A percentile compares a stretch with the other conserved stretches of the same genome.
These are phyloP conservation scores for Liolophura sinensis DNA, from an alignment of 1,140 invertebrate species.

Conservation along the genomic window DNA sequence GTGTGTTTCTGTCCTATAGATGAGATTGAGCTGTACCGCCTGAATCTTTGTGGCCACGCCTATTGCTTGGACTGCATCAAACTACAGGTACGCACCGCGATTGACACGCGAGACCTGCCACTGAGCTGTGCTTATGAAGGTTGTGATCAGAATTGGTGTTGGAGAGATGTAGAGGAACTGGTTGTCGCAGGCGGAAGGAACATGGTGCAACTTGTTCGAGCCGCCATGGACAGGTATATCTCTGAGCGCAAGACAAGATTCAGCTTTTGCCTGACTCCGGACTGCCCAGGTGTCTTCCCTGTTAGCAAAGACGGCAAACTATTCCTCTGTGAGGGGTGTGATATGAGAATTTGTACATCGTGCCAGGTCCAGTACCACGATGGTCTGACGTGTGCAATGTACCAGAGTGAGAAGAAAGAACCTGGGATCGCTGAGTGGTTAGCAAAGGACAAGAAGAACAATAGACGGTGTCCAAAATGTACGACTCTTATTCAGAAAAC, in stretches of 20 bases:
- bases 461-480: slow-evolving; percentile 41
- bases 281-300: slow-evolving; percentile 40
- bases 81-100: slow-evolving; percentile 20
- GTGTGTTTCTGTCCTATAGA: slow-evolving; percentile 41
- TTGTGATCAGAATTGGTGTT: slow-evolving; percentile 29
- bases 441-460: slow-evolving; percentile 13
- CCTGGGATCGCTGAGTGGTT: slow-evolving; percentile 22
- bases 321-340: slow-evolving; percentile 37
- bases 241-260: slow-evolving; percentile 22
- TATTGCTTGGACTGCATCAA: slow-evolving; percentile 43
- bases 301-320: slow-evolving; percentile 16
- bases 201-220: slow-evolving; percentile 11
- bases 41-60: slow-evolving; percentile 47
- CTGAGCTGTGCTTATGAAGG: slow-evolving; percentile 34
- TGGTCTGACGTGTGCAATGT: slow-evolving; percentile 40
- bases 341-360: slow-evolving; percentile 29
- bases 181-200: slow-evolving; percentile 14
- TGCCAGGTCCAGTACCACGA: slow-evolving; percentile 37
- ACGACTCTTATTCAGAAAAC: slow-evolving; percentile 34
- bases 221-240: slow-evolving; percentile 27
- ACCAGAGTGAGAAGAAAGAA: slow-evolving; percentile 13
- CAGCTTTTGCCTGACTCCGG: slow-evolving; percentile 40
- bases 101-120: slow-evolving; percentile 29
- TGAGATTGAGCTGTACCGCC: slow-evolving; percentile 28
- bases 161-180: slow-evolving; percentile 29